Evolutionary conservation across 1,140 invertebrate genomes (phyloP), one percentile per base, ranked within the genome.

Genomic region (Asbolus verrucosus): DNA sequence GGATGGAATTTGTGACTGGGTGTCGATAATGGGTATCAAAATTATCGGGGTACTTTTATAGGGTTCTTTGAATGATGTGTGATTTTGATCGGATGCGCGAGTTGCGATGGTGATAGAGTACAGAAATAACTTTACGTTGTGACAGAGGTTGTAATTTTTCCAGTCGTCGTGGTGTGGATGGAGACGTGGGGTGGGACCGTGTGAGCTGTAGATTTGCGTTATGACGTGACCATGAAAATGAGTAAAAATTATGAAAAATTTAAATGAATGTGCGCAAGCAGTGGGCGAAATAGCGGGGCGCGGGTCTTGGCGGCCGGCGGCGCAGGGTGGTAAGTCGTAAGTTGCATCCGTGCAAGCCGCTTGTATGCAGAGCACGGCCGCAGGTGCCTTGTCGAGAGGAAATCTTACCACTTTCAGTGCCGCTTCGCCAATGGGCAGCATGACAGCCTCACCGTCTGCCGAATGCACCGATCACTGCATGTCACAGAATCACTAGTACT

Each of bases 261-360:
- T 33, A 41, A 63, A 39, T 21, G 61, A 63, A 63, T 63, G 61
- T 63, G 61, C 61, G 61, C 61, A 63, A 41, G 36, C 60, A 62
- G 60, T 62, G 16, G 60, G 31, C 31, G 16, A 38, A 31, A 18
- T 38, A 36, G 30, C 60, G 60, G 60, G 60, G 60, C 60, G 61
- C 33, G 61, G 18, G 13, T 63, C 33, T 62, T 62, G 11, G 19
- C 61, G 61, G 46, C 5, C 2, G n/a, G 2, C 33, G 27, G 33
- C 46, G 46, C 46, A 54, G 46, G 46, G 46, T 54, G 46, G 46
- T 54, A 54, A 54, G 46, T 54, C 27, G 46, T 24, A 54, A 54
- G 46, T 54, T 54, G 46, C 46, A 54, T 54, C 46, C 24, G 46
- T 54, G 46, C 46, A 54, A 54, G n/a, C 46, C n/a, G 46, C 46